These are phyloP conservation scores for Ophion ellenae DNA, from an alignment of 2,888 invertebrate genomes.

Conservation along the genomic window DNA sequence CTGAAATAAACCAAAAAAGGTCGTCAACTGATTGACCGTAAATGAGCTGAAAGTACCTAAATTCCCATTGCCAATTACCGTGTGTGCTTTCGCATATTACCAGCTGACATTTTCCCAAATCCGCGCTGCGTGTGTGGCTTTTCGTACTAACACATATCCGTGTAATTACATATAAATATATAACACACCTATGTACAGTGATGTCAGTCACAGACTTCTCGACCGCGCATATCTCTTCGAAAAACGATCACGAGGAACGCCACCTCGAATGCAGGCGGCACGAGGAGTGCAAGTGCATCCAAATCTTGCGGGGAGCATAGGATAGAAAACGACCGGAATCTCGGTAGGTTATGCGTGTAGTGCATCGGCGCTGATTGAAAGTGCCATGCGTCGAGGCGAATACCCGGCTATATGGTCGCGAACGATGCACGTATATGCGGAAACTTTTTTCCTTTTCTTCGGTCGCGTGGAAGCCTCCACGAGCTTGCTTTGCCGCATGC, in stretches of 20 bases:
- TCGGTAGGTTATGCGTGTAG: slow-evolving; percentile 23
- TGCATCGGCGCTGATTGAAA: slow-evolving; percentile 57
- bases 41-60: slow-evolving; percentile 13
- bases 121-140: no score
- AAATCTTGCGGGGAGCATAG: neutral
- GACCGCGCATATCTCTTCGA: neutral
- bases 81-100: slow-evolving; percentile 23
- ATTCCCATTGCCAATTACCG: neutral
- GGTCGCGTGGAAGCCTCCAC: neutral
- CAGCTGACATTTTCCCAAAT: slow-evolving; percentile 27
- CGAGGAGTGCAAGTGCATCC: neutral
- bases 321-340: slow-evolving; percentile 15
- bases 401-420: slow-evolving; percentile 39
- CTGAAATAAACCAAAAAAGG: neutral
- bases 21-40: neutral
- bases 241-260: slow-evolving; percentile 31
- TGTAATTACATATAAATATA: no score
- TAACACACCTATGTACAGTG: no score
- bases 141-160: neutral
- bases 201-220: no score
- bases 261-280: no score
- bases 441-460: slow-evolving; percentile 9
- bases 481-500: neutral
- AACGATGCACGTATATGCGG: slow-evolving; percentile 40
- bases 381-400: slow-evolving; percentile 66